Conservation (phyloP, 2,797 vertebrate species). For the Threskiornis aethiopicus region DNA sequence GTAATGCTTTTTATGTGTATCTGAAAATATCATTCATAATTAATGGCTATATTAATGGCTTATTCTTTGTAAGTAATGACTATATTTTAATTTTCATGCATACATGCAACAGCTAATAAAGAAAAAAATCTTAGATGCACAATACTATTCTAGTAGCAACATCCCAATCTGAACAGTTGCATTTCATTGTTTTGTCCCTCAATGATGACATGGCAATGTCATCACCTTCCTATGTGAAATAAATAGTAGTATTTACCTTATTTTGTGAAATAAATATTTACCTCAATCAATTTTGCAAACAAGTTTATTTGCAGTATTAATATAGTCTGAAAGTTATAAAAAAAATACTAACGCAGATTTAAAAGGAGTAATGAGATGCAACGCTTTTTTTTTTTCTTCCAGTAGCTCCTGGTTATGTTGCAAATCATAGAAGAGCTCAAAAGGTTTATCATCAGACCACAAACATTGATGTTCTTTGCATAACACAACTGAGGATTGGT, state of each 20-base stretch:
- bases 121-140: not conserved
- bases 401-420: not conserved
- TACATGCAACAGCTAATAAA: not conserved
- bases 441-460: not conserved
- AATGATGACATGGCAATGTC: not conserved
- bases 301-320: not conserved
- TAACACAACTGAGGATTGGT: not conserved
- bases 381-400: not conserved
- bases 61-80: not conserved
- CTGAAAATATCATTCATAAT: not conserved
- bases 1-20: not conserved
- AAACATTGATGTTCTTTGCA: not conserved
- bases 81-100: not conserved
- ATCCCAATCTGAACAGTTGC: not conserved
- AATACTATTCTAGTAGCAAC: not conserved
- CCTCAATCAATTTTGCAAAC: not conserved
- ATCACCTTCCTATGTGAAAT: not conserved
- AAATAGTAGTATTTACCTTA: not conserved
- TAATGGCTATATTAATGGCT: not conserved
- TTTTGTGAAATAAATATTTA: not conserved
- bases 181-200: not conserved
- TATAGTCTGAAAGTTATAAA: not conserved
- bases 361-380: not conserved
- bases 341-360: not conserved
- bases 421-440: not conserved